A percentile compares a stretch with the other conserved stretches of the same genome.
Evolutionary conservation across 2,888 invertebrate species (phyloP).

Genomic region (Hydrotaea cyrtoneurina): DNA sequence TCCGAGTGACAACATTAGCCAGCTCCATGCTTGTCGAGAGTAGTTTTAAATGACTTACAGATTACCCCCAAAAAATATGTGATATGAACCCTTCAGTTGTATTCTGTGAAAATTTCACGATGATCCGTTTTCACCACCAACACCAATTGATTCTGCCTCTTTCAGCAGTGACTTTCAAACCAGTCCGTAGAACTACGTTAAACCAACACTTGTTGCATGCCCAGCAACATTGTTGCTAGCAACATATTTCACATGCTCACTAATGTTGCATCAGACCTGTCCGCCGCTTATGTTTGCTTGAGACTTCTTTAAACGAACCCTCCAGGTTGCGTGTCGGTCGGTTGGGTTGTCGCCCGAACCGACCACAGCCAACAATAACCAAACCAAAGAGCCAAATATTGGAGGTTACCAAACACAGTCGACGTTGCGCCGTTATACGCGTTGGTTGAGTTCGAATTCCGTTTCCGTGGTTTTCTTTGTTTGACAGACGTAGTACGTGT

Average conservation of each 20-base stretch:
- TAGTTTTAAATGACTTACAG: no score
- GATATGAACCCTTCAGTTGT: no score
- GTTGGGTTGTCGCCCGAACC: no score
- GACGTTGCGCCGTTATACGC: conserved; percentile 65
- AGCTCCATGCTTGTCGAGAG: no score
- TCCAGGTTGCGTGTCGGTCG: background rate
- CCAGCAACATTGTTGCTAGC: background rate
- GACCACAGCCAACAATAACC: background rate
- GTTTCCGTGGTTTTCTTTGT: background rate
- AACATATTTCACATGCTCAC: conserved; percentile 36
- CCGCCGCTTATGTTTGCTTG: background rate
- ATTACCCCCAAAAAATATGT: no score
- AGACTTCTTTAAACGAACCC: background rate
- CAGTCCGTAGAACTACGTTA: background rate
- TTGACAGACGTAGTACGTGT: background rate
- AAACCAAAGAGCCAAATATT: conserved; percentile 60
- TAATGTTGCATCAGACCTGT: background rate
- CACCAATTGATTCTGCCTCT: no score
- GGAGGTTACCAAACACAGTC: conserved; percentile 63
- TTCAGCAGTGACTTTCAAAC: conserved; percentile 37
- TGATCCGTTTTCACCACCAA: no score
- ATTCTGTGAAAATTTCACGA: no score
- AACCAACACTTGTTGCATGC: conserved; percentile 47
- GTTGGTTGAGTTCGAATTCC: conserved; percentile 49
- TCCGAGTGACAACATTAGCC: no score